These are phyloP conservation scores for Datnioides undecimradiatus DNA, from an alignment of 2,113 vertebrate species.

Conservation along the genomic window DNA sequence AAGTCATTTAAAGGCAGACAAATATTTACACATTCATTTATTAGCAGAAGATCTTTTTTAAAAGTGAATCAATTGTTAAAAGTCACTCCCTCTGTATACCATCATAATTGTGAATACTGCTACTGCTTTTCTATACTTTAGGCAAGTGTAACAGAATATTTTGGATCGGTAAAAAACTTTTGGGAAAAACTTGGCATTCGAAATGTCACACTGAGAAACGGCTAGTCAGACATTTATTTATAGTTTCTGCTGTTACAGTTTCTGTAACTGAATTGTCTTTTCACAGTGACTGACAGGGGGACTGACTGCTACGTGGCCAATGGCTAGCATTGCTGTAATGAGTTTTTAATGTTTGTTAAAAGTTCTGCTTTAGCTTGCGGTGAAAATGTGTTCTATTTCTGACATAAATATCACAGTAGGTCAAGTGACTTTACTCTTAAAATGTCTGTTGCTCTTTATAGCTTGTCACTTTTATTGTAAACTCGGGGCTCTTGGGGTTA, in stretches of 20 bases:
- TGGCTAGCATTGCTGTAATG: background rate
- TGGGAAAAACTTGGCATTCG: too few species aligned
- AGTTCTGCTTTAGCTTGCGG: background rate
- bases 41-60: too few species aligned
- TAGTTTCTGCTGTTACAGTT: background rate
- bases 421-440: too few species aligned
- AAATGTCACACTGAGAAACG: background rate
- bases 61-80: too few species aligned
- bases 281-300: background rate
- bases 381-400: background rate
- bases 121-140: background rate
- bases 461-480: background rate
- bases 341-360: background rate
- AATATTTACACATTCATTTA: conserved; percentile 17
- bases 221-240: background rate
- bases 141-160: background rate
- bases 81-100: background rate
- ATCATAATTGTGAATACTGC: background rate
- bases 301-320: background rate
- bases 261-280: background rate
- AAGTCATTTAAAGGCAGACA: background rate
- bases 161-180: background rate
- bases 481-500: background rate
- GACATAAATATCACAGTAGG: background rate
- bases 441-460: background rate